phyloP scores from a whole-genome alignment of 92 coral and sea anemone genomes.

The Phenganax marumi region DNA sequence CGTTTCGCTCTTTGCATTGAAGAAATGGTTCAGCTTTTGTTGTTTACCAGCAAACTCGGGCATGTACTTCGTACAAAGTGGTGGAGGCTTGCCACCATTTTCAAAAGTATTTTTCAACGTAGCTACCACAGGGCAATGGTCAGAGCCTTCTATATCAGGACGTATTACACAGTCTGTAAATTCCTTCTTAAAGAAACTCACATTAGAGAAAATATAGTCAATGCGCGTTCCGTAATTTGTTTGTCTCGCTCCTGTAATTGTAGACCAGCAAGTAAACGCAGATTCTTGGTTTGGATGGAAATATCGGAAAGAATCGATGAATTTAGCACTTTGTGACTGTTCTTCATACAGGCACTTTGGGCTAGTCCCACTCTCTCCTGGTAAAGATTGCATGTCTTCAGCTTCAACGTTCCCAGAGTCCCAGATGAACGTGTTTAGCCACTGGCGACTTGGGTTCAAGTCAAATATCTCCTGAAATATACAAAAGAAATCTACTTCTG shows the following conservation, averaged over 20 bases:
- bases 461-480: constrained; percentile 65
- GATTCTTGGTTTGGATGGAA: constrained; percentile 72
- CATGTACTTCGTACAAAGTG: constrained; percentile 80
- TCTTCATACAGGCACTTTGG: not conserved
- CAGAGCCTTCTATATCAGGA: constrained; percentile 90
- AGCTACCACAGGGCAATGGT: constrained; percentile 96
- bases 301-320: constrained; percentile 77
- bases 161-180: constrained; percentile 72
- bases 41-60: constrained; percentile 94
- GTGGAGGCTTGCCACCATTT: constrained; percentile 67
- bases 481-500: not conserved
- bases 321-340: constrained; percentile 29
- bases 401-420: not conserved
- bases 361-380: not conserved
- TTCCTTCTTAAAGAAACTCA: constrained; percentile 54
- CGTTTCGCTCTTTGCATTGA: constrained; percentile 50
- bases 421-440: constrained; percentile 72
- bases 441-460: constrained; percentile 79
- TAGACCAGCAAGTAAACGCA: constrained; percentile 95
- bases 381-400: not conserved
- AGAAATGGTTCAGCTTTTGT: constrained; percentile 77
- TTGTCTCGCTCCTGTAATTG: constrained; percentile 86
- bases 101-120: constrained; percentile 57
- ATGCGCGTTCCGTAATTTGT: constrained; percentile 94
- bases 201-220: constrained; percentile 84